A percentile compares a stretch with the other conserved stretches of the same genome.
phyloP scores from a whole-genome alignment of 2,113 vertebrate species.

The Notiomystis cincta region DNA sequence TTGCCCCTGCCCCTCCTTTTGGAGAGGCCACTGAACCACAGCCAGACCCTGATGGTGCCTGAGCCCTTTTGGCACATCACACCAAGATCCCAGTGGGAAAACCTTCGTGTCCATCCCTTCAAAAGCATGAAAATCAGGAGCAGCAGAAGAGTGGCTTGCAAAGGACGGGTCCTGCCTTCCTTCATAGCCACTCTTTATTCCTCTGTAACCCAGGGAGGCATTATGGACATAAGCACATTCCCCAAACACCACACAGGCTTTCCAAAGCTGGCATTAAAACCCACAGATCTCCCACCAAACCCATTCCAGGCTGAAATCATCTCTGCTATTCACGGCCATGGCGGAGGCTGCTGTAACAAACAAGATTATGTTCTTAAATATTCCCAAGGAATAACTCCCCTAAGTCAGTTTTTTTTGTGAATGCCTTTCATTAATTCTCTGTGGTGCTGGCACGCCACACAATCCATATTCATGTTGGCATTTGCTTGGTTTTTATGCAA shows the following conservation, averaged over 20 bases:
- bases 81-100: background rate
- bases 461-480: constrained; percentile 58
- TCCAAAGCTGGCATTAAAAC: constrained; percentile 21
- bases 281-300: constrained; percentile 44
- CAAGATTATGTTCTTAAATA: constrained; percentile 58
- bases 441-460: constrained; percentile 8
- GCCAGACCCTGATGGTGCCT: background rate
- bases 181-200: background rate
- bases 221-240: constrained; percentile 37
- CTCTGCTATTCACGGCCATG: constrained; percentile 16
- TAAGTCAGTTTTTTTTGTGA: background rate
- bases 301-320: background rate
- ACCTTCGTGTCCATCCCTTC: background rate
- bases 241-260: background rate
- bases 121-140: background rate
- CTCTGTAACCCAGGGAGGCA: background rate
- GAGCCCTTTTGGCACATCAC: background rate
- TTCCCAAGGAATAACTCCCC: constrained; percentile 49
- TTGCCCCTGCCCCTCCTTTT: fast-evolving
- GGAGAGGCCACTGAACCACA: background rate
- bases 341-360: constrained; percentile 47
- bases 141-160: background rate
- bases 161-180: background rate
- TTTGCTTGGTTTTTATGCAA: constrained; percentile 49
- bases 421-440: constrained; percentile 26